Conservation (phyloP, 2,113 vertebrate species). For the Macroglossus sobrinus region DNA sequence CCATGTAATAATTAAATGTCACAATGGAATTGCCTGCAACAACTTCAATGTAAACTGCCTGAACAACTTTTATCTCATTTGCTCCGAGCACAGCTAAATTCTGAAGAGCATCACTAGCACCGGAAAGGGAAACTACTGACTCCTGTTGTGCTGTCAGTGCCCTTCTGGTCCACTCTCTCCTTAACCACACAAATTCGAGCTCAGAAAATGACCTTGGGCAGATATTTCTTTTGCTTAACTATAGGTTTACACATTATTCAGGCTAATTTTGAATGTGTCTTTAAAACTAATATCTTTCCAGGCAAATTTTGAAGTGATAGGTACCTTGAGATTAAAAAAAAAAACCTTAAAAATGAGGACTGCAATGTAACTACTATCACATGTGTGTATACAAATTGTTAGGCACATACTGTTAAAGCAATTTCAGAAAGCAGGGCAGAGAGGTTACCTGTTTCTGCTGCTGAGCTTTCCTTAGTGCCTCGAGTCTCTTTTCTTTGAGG, state of each 20-base stretch:
- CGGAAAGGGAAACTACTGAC: neutral
- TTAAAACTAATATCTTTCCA: neutral
- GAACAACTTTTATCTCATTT: neutral
- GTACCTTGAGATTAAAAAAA: neutral
- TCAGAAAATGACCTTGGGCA: neutral
- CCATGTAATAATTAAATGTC: neutral
- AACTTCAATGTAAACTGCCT: neutral
- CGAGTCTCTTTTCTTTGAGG: slow-evolving; percentile 92
- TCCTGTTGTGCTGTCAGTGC: neutral
- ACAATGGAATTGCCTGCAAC: neutral
- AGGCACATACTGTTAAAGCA: slow-evolving; percentile 48
- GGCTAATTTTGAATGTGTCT: neutral
- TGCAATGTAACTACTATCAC: neutral
- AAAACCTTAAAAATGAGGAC: neutral
- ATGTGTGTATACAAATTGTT: neutral
- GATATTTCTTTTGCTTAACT: neutral
- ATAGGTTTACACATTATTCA: neutral
- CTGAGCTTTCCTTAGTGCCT: slow-evolving; percentile 93
- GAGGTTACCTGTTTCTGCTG: slow-evolving; percentile 96
- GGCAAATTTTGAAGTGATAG: neutral
- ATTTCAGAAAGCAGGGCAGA: slow-evolving; percentile 56
- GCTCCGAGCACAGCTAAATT: neutral
- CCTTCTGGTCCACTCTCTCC: neutral
- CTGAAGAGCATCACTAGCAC: neutral
- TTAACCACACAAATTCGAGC: neutral